Percentiles rank a stretch among this genome's conserved stretches.
Evolutionary conservation across 2,113 vertebrate species (phyloP).

Genomic region (Clarias macrocephalus): DNA sequence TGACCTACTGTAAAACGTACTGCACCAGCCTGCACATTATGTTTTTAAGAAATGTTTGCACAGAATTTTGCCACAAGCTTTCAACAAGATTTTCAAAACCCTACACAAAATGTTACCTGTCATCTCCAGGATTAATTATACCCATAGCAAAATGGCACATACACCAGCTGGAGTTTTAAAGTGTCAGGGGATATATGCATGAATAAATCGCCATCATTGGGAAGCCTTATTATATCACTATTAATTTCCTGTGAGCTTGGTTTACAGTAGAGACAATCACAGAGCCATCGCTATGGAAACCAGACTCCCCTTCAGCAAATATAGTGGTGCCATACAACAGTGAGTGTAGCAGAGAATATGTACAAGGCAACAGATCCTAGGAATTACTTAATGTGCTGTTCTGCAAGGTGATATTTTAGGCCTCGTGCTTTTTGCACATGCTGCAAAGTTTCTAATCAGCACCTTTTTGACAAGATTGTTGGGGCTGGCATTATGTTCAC

Average conservation of each 20-base stretch:
- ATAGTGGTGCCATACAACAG: slow-evolving; percentile 26
- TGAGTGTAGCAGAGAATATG: slow-evolving; percentile 27
- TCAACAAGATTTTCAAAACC: not conserved
- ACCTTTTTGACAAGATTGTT: slow-evolving; percentile 23
- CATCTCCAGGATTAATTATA: not conserved
- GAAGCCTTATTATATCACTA: slow-evolving; percentile 41
- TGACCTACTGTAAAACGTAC: not conserved
- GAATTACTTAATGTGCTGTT: slow-evolving; percentile 38
- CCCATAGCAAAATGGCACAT: not conserved
- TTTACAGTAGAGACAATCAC: slow-evolving; percentile 46
- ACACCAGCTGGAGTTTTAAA: not conserved
- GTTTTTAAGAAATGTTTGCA: not conserved
- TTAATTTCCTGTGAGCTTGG: slow-evolving; percentile 45
- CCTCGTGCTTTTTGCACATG: slow-evolving; percentile 11
- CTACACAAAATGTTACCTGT: not conserved
- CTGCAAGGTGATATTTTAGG: slow-evolving; percentile 16
- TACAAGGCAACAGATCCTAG: slow-evolving; percentile 34
- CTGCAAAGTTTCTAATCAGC: slow-evolving; percentile 20
- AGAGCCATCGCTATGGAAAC: slow-evolving; percentile 56
- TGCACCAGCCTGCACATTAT: not conserved
- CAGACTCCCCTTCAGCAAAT: slow-evolving; percentile 45
- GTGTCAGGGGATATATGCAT: slow-evolving; percentile 33
- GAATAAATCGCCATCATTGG: slow-evolving; percentile 40
- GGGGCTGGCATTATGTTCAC: not conserved
- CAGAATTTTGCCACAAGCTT: not conserved